phyloP scores from a whole-genome alignment of 2,113 vertebrate species.

The Miniopterus natalensis region DNA sequence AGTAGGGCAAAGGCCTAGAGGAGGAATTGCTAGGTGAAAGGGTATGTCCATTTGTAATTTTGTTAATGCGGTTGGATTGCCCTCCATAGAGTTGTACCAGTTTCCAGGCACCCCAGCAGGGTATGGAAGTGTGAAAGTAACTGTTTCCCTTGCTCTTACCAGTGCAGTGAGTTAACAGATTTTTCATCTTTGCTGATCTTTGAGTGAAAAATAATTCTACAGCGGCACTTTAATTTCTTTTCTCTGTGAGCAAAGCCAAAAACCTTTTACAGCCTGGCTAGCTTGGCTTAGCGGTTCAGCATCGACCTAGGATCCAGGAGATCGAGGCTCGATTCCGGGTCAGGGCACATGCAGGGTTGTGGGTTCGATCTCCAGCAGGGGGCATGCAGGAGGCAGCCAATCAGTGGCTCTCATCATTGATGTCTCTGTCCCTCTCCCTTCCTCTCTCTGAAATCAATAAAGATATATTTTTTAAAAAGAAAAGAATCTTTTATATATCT shows the following conservation, averaged over 20 bases:
- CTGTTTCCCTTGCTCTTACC: background rate
- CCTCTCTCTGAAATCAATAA: too few relatives aligned
- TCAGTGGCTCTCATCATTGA: too few relatives aligned
- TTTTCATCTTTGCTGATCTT: slow-evolving; percentile 2
- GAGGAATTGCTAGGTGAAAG: background rate
- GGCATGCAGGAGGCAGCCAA: too few relatives aligned
- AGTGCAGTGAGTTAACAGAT: background rate
- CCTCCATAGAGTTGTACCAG: background rate
- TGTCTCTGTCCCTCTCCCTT: too few relatives aligned
- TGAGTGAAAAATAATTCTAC: background rate
- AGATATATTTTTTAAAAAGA: too few relatives aligned
- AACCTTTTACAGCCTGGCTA: background rate
- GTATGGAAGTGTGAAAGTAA: background rate
- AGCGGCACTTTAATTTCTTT: background rate
- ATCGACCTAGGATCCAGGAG: too few relatives aligned
- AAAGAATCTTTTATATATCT: background rate
- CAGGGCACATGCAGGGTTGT: too few relatives aligned
- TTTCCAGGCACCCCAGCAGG: background rate
- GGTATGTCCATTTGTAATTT: fast-evolving
- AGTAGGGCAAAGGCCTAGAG: background rate
- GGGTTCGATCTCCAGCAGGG: too few relatives aligned
- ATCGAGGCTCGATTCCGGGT: too few relatives aligned
- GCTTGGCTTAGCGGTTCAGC: too few relatives aligned
- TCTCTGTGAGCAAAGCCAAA: background rate
- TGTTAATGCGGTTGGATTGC: background rate